phyloP scores from a whole-genome alignment of 2,113 vertebrate genomes.

The Gobius niger region DNA sequence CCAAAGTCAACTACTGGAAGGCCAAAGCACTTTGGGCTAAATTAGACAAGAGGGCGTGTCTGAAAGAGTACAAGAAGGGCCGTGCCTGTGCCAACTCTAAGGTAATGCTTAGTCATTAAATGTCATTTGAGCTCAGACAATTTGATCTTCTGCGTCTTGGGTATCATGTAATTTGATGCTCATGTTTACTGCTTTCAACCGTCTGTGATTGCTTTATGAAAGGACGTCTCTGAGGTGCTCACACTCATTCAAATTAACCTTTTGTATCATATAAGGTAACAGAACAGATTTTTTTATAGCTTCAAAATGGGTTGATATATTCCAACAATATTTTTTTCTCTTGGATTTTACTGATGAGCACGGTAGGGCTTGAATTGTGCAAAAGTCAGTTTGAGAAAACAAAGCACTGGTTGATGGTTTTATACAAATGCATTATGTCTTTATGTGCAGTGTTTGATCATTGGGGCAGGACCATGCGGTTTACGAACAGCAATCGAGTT shows the following conservation, averaged over 20 bases:
- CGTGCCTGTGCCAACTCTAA: slow-evolving; percentile 90
- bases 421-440: background rate
- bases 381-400: background rate
- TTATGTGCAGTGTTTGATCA: slow-evolving; percentile 90
- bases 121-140: slow-evolving; percentile 1
- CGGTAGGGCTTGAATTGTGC: background rate
- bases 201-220: slow-evolving; percentile 1
- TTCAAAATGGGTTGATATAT: background rate
- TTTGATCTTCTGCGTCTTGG: background rate
- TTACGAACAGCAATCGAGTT: slow-evolving; percentile 95
- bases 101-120: slow-evolving; percentile 68
- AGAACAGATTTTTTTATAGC: background rate
- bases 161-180: slow-evolving; percentile 23
- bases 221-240: slow-evolving; percentile 1
- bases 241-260: background rate
- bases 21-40: slow-evolving; percentile 98
- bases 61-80: slow-evolving; percentile 97
- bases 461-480: slow-evolving; percentile 96
- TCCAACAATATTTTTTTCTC: background rate
- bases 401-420: background rate
- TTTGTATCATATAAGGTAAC: background rate
- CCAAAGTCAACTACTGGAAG: slow-evolving; percentile 98
- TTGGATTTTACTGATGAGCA: background rate
- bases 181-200: slow-evolving; percentile 2
- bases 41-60: slow-evolving; percentile 91